Evolutionary conservation across 2,113 vertebrate genomes (phyloP), one percentile per base, ranked within the genome.

Genomic region (Nothobranchius furzeri): DNA sequence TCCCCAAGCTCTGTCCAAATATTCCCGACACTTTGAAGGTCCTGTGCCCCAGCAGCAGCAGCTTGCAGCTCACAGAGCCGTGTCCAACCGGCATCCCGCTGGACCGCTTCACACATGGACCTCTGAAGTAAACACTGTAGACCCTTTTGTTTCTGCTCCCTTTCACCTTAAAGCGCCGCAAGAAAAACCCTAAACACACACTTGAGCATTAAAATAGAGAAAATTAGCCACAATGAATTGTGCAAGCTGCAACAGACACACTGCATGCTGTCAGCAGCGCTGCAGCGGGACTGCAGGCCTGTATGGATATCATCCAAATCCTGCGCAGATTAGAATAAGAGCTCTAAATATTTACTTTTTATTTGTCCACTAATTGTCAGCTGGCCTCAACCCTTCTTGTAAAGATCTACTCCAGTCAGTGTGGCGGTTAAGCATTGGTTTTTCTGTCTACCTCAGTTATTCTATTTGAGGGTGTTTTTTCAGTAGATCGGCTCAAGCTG

Each of bases 1-100:
- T 66, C 95, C 95, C 0, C 95, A 96, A 48, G 89, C 95, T 53
- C 79, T 99, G 57, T 86, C 95, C 43, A 99, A 98, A 84, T 99
- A 99, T 62, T 99, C 98, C 80, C 94, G 96, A 54, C 97, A 99
- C 91, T 98, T 96, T 80, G 81, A 95, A n/a, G 94, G 93, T 1
- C 91, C 95, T 2, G 36, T 81, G 42, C 68, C 87, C 40, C 82
- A 88, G 73, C 92, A 93, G 73, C 92, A 93, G 79, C 92, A 94
- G 54, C 93, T 92, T 6, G 92, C 92, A 58, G 92, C 93, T 76
- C 94, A 94, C 49, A 94, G 93, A 68, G 92, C 92, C 3, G 90
- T 92, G 40, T 94, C 94, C 7, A 92, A 86, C 89, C 92, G 83
- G 15, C 93, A 94, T 79, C 85, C 85, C 0, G 73, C 93, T 35